These are phyloP conservation scores for Arctopsyche grandis DNA, from an alignment of 1,140 invertebrate genomes.

Conservation along the genomic window DNA sequence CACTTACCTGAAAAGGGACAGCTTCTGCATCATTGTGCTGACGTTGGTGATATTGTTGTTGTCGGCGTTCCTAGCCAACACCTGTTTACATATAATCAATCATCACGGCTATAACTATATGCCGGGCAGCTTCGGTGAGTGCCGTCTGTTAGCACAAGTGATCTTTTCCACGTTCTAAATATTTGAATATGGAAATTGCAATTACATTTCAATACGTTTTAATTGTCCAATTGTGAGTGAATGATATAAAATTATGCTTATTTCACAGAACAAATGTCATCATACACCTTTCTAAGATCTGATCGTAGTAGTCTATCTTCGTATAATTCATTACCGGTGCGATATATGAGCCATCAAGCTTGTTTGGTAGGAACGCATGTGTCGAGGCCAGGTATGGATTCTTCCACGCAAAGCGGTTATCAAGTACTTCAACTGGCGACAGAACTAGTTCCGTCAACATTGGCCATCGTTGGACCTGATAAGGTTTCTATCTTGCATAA, in stretches of 20 bases:
- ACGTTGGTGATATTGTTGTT: constrained; percentile 80
- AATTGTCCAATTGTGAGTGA: constrained; percentile 26
- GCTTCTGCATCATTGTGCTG: constrained; percentile 79
- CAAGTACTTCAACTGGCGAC: constrained; percentile 83
- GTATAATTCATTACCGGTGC: constrained; percentile 67
- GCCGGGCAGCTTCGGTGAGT: constrained; percentile 86
- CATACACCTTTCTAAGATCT: constrained; percentile 76
- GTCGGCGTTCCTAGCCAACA: constrained; percentile 81
- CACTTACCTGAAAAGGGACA: constrained; percentile 79
- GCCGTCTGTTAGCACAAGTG: constrained; percentile 27
- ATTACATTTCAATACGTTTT: neutral
- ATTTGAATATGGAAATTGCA: constrained; percentile 30
- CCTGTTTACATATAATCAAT: constrained; percentile 79
- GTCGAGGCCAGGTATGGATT: constrained; percentile 67
- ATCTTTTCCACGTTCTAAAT: neutral
- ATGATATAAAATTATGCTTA: neutral
- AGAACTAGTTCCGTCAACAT: constrained; percentile 85
- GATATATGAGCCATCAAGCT: constrained; percentile 76
- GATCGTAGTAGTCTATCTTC: constrained; percentile 64
- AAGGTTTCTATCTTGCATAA: constrained; percentile 29
- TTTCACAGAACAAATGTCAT: constrained; percentile 75
- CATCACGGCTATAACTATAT: constrained; percentile 78
- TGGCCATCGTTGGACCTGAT: constrained; percentile 75
- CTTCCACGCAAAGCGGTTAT: constrained; percentile 74
- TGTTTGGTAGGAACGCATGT: constrained; percentile 78